Conservation (phyloP, 2,888 invertebrate species). For the Heliconius erato region DNA sequence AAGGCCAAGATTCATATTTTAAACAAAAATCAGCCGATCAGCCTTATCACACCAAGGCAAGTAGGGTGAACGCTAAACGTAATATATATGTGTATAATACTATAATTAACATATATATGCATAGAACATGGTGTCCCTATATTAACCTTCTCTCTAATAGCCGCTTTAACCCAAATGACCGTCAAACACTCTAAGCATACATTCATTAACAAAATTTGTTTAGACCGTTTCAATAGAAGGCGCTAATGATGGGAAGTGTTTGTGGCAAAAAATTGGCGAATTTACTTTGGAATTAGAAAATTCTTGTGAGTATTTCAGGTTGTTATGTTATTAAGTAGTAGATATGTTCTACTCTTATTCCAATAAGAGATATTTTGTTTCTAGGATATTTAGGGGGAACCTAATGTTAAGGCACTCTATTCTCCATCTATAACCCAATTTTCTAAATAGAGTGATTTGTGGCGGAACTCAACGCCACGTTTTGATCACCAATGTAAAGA, state of each 20-base stretch:
- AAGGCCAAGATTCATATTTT: too few relatives aligned
- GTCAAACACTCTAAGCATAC: conserved; percentile 61
- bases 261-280: neutral
- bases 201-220: conserved; percentile 60
- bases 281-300: neutral
- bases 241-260: conserved; percentile 43
- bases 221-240: conserved; percentile 46
- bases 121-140: conserved; percentile 41
- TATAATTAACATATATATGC: conserved; percentile 25
- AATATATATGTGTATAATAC: neutral
- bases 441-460: too few relatives aligned
- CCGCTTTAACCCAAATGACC: conserved; percentile 61
- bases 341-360: neutral
- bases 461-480: too few relatives aligned
- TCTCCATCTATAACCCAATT: too few relatives aligned
- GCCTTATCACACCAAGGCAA: neutral
- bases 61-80: neutral
- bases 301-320: neutral
- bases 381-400: too few relatives aligned
- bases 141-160: conserved; percentile 58
- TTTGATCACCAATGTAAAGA: too few relatives aligned
- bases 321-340: neutral
- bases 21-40: too few relatives aligned
- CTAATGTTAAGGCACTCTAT: too few relatives aligned
- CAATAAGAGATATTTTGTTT: too few relatives aligned